phyloP scores from a whole-genome alignment of 2,888 invertebrate species.

The Steinernema carpocapsae region DNA sequence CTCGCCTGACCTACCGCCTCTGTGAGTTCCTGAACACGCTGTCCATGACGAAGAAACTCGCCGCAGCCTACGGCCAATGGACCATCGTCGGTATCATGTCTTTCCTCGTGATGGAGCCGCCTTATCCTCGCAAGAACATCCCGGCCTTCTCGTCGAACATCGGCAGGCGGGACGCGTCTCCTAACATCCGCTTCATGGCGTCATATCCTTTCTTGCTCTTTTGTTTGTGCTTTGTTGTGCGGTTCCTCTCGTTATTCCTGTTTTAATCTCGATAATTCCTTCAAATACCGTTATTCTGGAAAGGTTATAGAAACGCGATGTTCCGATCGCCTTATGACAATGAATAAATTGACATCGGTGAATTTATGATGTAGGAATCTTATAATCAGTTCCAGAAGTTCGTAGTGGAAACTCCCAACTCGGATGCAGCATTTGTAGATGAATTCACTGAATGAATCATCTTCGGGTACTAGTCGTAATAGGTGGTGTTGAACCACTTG shows the following conservation, averaged over 20 bases:
- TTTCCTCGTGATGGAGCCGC: conserved; percentile 23
- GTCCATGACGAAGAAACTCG: not conserved
- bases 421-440: too few relatives aligned
- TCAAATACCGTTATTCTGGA: not conserved
- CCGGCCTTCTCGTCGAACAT: conserved; percentile 9
- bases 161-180: not conserved
- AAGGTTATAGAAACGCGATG: not conserved
- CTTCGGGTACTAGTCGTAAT: too few relatives aligned
- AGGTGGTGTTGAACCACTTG: too few relatives aligned
- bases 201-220: conserved; percentile 10
- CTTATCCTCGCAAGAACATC: not conserved
- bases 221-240: conserved; percentile 1
- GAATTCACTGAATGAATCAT: too few relatives aligned
- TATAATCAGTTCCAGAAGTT: too few relatives aligned
- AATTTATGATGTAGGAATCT: too few relatives aligned
- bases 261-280: conserved; percentile 5
- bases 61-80: conserved; percentile 22
- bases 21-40: conserved; percentile 18
- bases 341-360: too few relatives aligned
- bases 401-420: too few relatives aligned
- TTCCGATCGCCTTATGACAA: too few relatives aligned
- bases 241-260: not conserved
- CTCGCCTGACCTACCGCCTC: not conserved
- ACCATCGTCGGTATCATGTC: not conserved
- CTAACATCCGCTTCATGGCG: conserved; percentile 25